Evolutionary conservation across 2,888 invertebrate species (phyloP).

Genomic region (Bellardia bayeri): DNA sequence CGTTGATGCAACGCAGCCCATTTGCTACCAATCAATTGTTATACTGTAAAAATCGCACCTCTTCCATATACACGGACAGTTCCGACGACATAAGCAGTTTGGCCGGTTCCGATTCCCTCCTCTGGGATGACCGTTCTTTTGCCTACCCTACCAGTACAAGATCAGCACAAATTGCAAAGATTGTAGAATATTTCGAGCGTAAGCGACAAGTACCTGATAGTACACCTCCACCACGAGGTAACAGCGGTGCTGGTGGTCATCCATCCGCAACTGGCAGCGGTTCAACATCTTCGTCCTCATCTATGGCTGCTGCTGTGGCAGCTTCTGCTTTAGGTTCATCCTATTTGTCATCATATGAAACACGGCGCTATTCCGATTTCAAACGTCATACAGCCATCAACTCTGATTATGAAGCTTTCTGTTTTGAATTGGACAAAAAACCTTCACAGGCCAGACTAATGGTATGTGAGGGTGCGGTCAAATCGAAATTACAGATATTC

Average conservation of each 20-base stretch:
- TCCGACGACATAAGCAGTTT: constrained; percentile 93
- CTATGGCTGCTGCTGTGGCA: constrained; percentile 81
- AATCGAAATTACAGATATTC: constrained; percentile 93
- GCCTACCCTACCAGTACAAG: constrained; percentile 85
- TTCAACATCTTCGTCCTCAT: constrained; percentile 75
- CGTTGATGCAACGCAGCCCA: constrained; percentile 84
- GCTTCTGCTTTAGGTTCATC: constrained; percentile 81
- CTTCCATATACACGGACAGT: constrained; percentile 94
- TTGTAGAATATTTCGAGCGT: constrained; percentile 95
- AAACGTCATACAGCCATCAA: constrained; percentile 80
- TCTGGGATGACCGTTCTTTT: constrained; percentile 88
- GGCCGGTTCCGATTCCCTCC: constrained; percentile 90
- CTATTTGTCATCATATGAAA: constrained; percentile 81
- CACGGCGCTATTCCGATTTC: constrained; percentile 81
- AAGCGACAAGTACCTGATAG: constrained; percentile 86
- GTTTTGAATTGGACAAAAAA: constrained; percentile 84
- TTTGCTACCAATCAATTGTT: constrained; percentile 85
- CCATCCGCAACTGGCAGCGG: constrained; percentile 76
- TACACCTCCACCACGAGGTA: constrained; percentile 76
- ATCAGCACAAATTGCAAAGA: constrained; percentile 90
- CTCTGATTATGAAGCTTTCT: constrained; percentile 82
- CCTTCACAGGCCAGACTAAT: constrained; percentile 88
- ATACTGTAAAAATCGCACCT: constrained; percentile 88
- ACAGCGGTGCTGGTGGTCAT: constrained; percentile 72
- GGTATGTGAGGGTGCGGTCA: constrained; percentile 94